Base-by-base conservation (phyloP, 2,888 invertebrate species). In the Andrena dorsata region DNA sequence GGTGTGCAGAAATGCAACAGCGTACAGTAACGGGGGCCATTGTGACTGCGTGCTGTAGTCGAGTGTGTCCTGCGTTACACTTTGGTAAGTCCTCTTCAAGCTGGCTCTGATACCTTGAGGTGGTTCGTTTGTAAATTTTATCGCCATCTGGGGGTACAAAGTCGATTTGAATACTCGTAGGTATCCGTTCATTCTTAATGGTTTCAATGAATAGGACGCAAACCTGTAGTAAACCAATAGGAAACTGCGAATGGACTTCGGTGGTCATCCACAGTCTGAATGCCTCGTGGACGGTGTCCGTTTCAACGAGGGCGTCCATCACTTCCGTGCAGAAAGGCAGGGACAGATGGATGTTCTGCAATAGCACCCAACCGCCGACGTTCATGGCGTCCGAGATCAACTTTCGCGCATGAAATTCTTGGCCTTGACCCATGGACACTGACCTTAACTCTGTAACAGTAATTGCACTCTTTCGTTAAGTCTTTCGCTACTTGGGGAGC, bases 341-440 rank as follows among this genome's bases (percentile, higher is more conserved):
- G 1, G 98, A 98, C n/a, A 99, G 94, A 94, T 99, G 99, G 89
- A 98, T 98, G 93, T 99, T 99, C 95, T 99, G 99, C 7, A 99
- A 95, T 10, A 99, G 95, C 0, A 99, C 98, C 99, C 99, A 99
- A 16, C 98, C 97, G 0, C 99, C 99, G 84, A 94, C 93, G 2
- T 92, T 94, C 97, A 97, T 97, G 0, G 97, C 96, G 85, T 97
- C 96, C 58, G 96, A 95, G 90, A 98, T 97, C 95, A 98, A 96
- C 91, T 97, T 96, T 32, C 98, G 95, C 0, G 98, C 98, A 82
- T 97, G 97, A 90, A 97, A 94, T 92, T 97, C 99, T 95, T 99
- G 99, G 0, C 99, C 99, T 95, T 99, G 99, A 2, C 99, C 99
- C 99, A 99, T 99, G 6, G 99, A 99, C 5, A 99, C 98, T 0